Evolutionary conservation across 2,888 invertebrate genomes (phyloP).

Genomic region (Hylaea fasciaria): DNA sequence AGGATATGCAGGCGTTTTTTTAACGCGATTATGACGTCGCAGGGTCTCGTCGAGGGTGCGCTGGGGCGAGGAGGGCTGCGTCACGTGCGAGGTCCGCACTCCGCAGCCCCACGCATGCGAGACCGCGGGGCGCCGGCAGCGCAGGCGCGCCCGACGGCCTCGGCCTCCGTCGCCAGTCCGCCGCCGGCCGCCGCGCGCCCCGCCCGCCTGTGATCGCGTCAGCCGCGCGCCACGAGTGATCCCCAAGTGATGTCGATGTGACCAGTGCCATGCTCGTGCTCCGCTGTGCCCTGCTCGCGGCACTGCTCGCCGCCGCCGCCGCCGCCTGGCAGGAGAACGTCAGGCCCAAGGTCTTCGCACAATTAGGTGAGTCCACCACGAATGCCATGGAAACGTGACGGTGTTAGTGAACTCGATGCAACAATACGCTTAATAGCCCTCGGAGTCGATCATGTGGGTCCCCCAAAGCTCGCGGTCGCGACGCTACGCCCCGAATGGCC

Average conservation of each 20-base stretch:
- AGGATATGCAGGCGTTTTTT: constrained; percentile 82
- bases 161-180: constrained; percentile 80
- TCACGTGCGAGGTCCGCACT: constrained; percentile 84
- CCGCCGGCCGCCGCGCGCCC: constrained; percentile 83
- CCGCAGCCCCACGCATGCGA: constrained; percentile 84
- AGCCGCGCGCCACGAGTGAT: constrained; percentile 72
- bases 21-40: constrained; percentile 82
- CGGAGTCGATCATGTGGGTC: constrained; percentile 56
- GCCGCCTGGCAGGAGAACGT: constrained; percentile 96
- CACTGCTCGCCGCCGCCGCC: constrained; percentile 83
- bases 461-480: constrained; percentile 55
- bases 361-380: constrained; percentile 90
- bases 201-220: constrained; percentile 44
- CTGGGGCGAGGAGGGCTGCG: constrained; percentile 82
- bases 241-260: constrained; percentile 82
- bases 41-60: constrained; percentile 71
- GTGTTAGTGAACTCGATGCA: constrained; percentile 66
- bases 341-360: constrained; percentile 96
- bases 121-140: constrained; percentile 80
- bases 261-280: constrained; percentile 83
- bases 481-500: constrained; percentile 49
- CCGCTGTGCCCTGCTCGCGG: constrained; percentile 80
- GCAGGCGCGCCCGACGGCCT: constrained; percentile 71
- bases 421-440: constrained; percentile 69
- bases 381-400: constrained; percentile 60